A percentile compares a stretch with the other conserved stretches of the same genome.
Conservation (phyloP, 2,888 invertebrate species). For the Idaea dimidiata region DNA sequence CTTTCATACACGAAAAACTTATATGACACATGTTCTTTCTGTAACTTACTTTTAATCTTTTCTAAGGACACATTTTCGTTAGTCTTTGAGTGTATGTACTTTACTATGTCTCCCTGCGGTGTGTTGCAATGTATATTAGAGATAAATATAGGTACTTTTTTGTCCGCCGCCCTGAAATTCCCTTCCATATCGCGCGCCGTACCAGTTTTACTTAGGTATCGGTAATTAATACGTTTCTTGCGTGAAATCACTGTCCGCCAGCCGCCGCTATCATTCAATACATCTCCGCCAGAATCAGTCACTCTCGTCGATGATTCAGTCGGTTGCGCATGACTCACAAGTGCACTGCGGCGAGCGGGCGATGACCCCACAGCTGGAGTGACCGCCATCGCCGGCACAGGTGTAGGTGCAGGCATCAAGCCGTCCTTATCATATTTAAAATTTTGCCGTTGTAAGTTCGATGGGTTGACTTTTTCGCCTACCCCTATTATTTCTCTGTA, state of each 20-base stretch:
- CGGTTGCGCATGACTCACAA: background rate
- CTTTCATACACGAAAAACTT: too few species aligned
- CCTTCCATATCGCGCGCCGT: conserved; percentile 10
- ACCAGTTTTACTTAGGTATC: conserved; percentile 14
- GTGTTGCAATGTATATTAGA: conserved; percentile 29
- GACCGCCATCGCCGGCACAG: background rate
- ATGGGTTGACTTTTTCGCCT: background rate
- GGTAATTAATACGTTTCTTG: conserved; percentile 8
- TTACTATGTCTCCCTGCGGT: conserved; percentile 21
- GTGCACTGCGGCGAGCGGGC: too few species aligned
- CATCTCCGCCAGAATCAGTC: too few species aligned
- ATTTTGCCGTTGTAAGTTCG: background rate
- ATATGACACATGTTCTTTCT: too few species aligned
- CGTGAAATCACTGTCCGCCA: conserved; percentile 7
- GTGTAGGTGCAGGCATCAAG: too few species aligned
- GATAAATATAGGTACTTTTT: conserved; percentile 29
- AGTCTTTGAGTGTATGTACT: conserved; percentile 24
- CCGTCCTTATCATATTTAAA: background rate
- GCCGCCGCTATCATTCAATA: background rate
- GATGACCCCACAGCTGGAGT: background rate
- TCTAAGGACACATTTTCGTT: conserved; percentile 19
- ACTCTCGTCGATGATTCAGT: background rate
- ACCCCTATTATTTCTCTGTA: too few species aligned
- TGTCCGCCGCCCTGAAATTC: conserved; percentile 28
- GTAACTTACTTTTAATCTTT: conserved; percentile 14